Percentiles rank a stretch among this genome's conserved stretches.
Evolutionary conservation across 2,888 invertebrate species (phyloP).

Genomic region (Emmelina monodactyla): DNA sequence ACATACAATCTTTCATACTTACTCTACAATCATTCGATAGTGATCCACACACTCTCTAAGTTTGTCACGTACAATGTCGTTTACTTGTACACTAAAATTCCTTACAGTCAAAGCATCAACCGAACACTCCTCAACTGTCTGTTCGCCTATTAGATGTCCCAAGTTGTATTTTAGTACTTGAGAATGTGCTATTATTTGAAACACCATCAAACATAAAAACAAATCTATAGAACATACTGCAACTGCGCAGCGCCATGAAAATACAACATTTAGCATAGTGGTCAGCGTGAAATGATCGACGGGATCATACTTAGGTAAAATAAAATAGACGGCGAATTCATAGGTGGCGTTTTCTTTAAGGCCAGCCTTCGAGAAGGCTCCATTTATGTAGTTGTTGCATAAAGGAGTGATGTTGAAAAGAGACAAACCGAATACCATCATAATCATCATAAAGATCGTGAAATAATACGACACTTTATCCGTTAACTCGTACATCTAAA

Average conservation of each 20-base stretch:
- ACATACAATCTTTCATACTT: no score
- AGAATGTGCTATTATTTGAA: slow-evolving; percentile 11
- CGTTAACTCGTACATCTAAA: slow-evolving; percentile 1
- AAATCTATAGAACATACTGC: slow-evolving; percentile 5
- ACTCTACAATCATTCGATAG: slow-evolving; percentile 8
- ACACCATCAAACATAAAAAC: slow-evolving; percentile 7
- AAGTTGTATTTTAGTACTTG: slow-evolving; percentile 6
- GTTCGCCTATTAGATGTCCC: not conserved
- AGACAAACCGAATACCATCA: not conserved
- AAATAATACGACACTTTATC: slow-evolving; percentile 3
- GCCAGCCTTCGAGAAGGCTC: not conserved
- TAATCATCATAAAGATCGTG: not conserved
- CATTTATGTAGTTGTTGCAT: slow-evolving; percentile 2
- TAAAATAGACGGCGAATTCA: not conserved
- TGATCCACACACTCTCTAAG: slow-evolving; percentile 5
- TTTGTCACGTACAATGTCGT: slow-evolving; percentile 1
- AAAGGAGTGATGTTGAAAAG: slow-evolving; percentile 3
- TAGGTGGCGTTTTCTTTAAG: not conserved
- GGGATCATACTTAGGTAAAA: not conserved
- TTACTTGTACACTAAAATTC: slow-evolving; percentile 4
- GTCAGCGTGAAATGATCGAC: not conserved
- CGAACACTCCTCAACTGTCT: no score
- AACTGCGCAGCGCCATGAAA: not conserved
- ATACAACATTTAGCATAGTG: slow-evolving; percentile 1
- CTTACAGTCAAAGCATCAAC: no score